Percentiles rank a stretch among this genome's conserved stretches.
Evolutionary conservation across 2,113 vertebrate genomes (phyloP).

Genomic region (Morone saxatilis): DNA sequence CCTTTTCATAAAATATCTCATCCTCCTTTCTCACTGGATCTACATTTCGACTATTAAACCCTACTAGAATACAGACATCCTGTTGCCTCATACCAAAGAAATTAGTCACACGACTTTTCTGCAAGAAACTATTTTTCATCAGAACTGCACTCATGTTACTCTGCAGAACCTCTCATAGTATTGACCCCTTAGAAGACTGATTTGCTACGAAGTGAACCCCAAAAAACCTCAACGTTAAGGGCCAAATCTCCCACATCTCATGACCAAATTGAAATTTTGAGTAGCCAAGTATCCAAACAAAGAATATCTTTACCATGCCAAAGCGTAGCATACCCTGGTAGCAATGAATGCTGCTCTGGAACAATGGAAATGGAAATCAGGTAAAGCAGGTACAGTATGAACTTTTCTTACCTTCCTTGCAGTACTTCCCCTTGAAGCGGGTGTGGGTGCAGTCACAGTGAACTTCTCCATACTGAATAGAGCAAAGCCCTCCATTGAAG

Average conservation of each 20-base stretch:
- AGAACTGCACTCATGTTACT: background rate
- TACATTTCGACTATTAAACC: background rate
- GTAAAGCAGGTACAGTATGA: background rate
- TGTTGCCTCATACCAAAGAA: background rate
- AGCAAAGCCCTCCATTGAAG: conserved; percentile 94
- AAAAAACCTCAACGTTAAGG: background rate
- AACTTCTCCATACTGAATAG: conserved; percentile 90
- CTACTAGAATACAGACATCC: background rate
- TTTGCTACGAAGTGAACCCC: background rate
- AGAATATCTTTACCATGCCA: background rate
- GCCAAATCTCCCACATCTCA: background rate
- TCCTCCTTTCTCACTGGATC: background rate
- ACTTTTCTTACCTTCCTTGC: conserved; percentile 92
- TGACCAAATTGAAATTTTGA: background rate
- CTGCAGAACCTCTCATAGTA: background rate
- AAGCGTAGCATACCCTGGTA: background rate
- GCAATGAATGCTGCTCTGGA: background rate
- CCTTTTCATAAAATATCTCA: conserved; percentile 1
- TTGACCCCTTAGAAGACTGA: background rate
- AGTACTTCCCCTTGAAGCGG: conserved; percentile 92
- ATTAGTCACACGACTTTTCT: conserved; percentile 28
- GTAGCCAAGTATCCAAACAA: background rate
- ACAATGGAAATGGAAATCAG: background rate
- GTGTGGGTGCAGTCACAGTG: conserved; percentile 94
- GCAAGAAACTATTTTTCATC: conserved; percentile 5